Conservation (phyloP, 2,113 vertebrate genomes). For the Ariopsis seemanni region DNA sequence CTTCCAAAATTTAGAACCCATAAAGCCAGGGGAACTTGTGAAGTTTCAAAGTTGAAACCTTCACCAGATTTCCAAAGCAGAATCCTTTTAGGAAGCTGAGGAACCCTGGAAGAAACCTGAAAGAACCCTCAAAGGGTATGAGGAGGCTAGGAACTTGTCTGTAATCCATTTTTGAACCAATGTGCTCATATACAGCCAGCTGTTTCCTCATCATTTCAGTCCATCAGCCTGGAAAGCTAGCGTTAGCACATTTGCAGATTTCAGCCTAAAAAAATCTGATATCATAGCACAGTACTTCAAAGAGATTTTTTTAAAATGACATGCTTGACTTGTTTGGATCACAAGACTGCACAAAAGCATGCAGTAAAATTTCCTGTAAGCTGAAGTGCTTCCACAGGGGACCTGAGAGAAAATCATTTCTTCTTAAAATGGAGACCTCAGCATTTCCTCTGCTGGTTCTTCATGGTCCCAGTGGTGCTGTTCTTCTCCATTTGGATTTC, state of each 20-base stretch:
- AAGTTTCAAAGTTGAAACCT: background rate
- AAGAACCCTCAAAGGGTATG: background rate
- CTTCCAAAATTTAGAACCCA: background rate
- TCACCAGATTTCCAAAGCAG: background rate
- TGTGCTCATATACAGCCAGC: background rate
- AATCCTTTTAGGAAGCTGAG: background rate
- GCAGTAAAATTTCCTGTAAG: background rate
- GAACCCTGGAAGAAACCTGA: background rate
- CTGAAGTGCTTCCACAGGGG: background rate
- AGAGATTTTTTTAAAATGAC: background rate
- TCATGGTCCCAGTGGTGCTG: background rate
- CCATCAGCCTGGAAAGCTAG: background rate
- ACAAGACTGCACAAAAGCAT: background rate
- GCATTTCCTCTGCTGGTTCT: background rate
- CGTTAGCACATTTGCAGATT: background rate
- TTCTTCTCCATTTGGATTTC: slow-evolving; percentile 26
- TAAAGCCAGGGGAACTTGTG: background rate
- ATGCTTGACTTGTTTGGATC: background rate
- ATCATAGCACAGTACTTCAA: too few relatives aligned
- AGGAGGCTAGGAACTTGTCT: background rate
- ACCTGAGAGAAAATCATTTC: background rate
- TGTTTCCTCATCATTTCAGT: background rate
- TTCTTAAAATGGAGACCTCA: background rate
- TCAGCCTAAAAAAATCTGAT: background rate
- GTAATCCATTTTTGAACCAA: background rate